These are phyloP conservation scores for Labeo rohita DNA, from an alignment of 2,113 vertebrate genomes.

Conservation along the genomic window DNA sequence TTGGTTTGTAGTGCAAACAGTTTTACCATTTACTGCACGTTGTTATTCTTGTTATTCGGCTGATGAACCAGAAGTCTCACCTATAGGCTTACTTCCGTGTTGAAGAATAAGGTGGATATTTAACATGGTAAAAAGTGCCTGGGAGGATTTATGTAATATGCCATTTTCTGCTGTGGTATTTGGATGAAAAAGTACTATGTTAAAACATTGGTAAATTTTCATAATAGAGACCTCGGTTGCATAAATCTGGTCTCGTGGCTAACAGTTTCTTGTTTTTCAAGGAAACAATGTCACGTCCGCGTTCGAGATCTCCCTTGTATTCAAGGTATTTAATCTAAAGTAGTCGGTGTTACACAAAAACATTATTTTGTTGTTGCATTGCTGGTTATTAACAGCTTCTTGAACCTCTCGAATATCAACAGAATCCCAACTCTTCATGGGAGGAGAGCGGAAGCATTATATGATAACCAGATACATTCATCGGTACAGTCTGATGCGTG, in stretches of 20 bases:
- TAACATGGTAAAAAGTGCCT: not conserved
- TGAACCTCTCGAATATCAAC: constrained; percentile 46
- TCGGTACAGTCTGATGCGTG: constrained; percentile 61
- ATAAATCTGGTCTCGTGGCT: constrained; percentile 11
- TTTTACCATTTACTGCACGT: too few species aligned
- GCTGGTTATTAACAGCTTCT: constrained; percentile 23
- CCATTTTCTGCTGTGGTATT: not conserved
- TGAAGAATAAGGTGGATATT: not conserved
- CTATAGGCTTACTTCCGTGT: too few species aligned
- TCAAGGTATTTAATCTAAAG: constrained; percentile 64
- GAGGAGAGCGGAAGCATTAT: constrained; percentile 48
- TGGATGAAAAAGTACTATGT: not conserved
- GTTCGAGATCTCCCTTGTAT: constrained; percentile 65
- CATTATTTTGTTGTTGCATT: not conserved
- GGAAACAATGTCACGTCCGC: constrained; percentile 72
- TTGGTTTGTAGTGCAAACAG: too few species aligned
- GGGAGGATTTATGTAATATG: not conserved
- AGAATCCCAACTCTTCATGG: constrained; percentile 53
- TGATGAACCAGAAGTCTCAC: too few species aligned
- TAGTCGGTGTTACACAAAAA: not conserved
- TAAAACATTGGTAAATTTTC: not conserved
- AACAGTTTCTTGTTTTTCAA: constrained; percentile 56
- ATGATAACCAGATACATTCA: constrained; percentile 56
- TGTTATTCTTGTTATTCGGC: too few species aligned
- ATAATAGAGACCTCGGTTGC: not conserved